Percentiles rank a stretch among this genome's conserved stretches.
These are phyloP conservation scores for Limnephilus marmoratus DNA, from an alignment of 2,888 invertebrate genomes.

Conservation along the genomic window DNA sequence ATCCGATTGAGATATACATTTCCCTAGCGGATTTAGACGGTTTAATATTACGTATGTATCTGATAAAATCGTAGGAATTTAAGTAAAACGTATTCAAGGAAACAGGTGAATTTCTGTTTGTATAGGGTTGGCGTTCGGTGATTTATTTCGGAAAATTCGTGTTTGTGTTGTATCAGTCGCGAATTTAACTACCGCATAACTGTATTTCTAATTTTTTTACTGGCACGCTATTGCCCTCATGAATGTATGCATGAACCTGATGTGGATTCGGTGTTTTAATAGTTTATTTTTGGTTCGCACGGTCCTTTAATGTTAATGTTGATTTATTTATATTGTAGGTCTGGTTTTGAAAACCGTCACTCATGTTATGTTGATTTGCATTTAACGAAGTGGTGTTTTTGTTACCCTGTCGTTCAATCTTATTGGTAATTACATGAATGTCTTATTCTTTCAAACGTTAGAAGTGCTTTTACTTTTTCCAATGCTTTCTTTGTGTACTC, in stretches of 20 bases:
- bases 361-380: not conserved
- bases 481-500: too few relatives aligned
- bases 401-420: not conserved
- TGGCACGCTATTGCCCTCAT: not conserved
- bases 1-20: constrained; percentile 23
- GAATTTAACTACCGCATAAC: not conserved
- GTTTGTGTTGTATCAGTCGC: constrained; percentile 12
- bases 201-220: not conserved
- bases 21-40: not conserved
- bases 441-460: not conserved
- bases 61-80: not conserved
- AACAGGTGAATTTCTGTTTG: not conserved
- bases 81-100: constrained; percentile 12
- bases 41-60: not conserved
- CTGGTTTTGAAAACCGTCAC: not conserved
- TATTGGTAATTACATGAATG: not conserved
- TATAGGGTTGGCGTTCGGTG: not conserved
- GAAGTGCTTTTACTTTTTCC: too few relatives aligned
- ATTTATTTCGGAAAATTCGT: not conserved
- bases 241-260: not conserved
- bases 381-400: not conserved
- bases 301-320: not conserved
- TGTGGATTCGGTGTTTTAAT: not conserved
- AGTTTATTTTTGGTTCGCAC: not conserved
- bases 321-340: not conserved